Base-by-base conservation (phyloP, 2,113 vertebrate genomes). In the Mionectes macconnelli region DNA sequence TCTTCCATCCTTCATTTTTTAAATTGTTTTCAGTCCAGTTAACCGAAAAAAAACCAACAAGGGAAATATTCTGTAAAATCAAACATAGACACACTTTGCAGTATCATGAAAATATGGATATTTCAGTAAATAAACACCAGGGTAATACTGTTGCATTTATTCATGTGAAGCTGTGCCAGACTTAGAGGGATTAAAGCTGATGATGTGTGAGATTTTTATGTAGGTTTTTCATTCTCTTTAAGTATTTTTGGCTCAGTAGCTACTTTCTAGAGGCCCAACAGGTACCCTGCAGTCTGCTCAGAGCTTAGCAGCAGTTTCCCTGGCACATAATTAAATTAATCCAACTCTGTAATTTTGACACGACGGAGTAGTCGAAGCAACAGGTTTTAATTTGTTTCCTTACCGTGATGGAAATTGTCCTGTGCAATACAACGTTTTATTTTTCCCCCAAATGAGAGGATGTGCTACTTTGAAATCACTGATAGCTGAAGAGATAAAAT, bases 301-400 rank as follows among this genome's bases (percentile, higher is more conserved):
- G 31, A 59, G 50, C 31, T 62, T 4, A 37, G 50, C 62, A 52
- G 74, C 42, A 20, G 13, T 84, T 79, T 80, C 15, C 16, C 12
- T 7, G 4, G 14, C 40, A 8, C 1, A 0, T 19, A 14, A 89
- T 79, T 82, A 52, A 60, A 28, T 37, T 1, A 84, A 16, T 35
- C 24, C 59, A 27, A 0, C 33, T 66, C 37, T 50, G 0, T 67
- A 28, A 81, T 84, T 84, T 31, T 31, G 74, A 56, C 0, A 0
- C n/a, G 66, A 25, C 64, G 18, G 50, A 81, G 47, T 64, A 35
- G 17, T 39, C 23, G 4, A 10, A 84, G 84, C 73, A 57, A 7
- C 64, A 67, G 53, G 12, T 47, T 87, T 70, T 35, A 31, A 70
- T n/a, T 57, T 83, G 24, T 79, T 84, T 60, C 75, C 60, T 74